phyloP scores from a whole-genome alignment of 2,888 invertebrate genomes.

The Hecatera dysodea region DNA sequence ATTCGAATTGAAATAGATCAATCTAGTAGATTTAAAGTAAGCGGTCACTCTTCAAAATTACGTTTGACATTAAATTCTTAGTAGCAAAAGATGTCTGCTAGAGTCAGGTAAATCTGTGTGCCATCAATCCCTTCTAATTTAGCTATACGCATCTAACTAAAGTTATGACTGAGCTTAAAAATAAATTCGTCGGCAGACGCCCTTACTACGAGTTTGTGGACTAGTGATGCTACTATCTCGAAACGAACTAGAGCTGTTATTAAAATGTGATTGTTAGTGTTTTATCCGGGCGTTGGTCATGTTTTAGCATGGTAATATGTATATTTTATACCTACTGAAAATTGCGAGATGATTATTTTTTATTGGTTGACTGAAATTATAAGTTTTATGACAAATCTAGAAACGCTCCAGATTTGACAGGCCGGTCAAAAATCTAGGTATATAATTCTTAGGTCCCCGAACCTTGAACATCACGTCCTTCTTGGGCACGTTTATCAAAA shows the following conservation, averaged over 20 bases:
- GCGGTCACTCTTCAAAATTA: background rate
- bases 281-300: background rate
- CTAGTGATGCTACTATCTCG: conserved; percentile 36
- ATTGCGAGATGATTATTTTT: too few species aligned
- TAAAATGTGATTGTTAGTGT: background rate
- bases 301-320: background rate
- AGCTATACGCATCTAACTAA: conserved; percentile 78
- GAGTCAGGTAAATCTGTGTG: conserved; percentile 71
- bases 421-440: background rate
- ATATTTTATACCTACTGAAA: too few species aligned
- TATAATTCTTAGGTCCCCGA: background rate
- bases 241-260: conserved; percentile 9
- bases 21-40: background rate
- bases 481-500: background rate
- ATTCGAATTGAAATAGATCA: background rate
- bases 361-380: background rate
- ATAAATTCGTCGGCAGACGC: conserved; percentile 76
- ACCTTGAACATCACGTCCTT: background rate
- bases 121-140: conserved; percentile 83
- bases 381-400: background rate
- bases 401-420: background rate
- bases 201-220: conserved; percentile 67
- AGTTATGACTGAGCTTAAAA: conserved; percentile 79
- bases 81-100: conserved; percentile 35
- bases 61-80: conserved; percentile 11